Evolutionary conservation across 2,888 invertebrate genomes (phyloP), one percentile per base, ranked within the genome.

Genomic region (Orthonychiurus folsomi): DNA sequence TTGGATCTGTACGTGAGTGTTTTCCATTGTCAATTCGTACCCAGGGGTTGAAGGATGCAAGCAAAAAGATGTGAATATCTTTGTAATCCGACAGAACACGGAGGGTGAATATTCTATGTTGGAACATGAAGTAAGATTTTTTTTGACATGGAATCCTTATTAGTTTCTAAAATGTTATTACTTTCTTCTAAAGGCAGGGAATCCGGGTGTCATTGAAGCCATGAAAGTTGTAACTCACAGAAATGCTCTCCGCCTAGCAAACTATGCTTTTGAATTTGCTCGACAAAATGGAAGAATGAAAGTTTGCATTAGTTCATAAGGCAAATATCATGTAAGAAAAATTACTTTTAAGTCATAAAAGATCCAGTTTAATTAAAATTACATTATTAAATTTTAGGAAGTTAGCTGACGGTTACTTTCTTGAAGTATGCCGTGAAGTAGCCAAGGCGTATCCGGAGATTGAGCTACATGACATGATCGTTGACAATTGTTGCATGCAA

Each of bases 401-500:
- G 80, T 77, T 96, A 0, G 93, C 94, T 0, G 97, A 99, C 78
- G 97, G 97, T 0, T 81, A 97, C 18, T 99, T 99, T 77, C 78
- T 99, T 75, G 89, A 94, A 75, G 90, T 89, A 0, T 89, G 93
- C 0, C 82, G 84, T 9, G 82, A 85, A 63, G 83, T 97, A 60
- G 88, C 94, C 28, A 85, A 90, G 75, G 88, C 93, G 61, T 97
- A 93, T 77, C 95, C 96, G 0, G 86, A 91, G 15, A 86, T 95
- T 62, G 83, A 88, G 73, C 90, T 89, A 76, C 86, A 89, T 71
- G 87, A 92, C 73, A 93, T 93, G 93, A 99, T 99, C 77, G 94
- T 99, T 63, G 97, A 99, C 78, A 99, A 97, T 78, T 93, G 93
- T 74, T 95, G 94, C 76, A 96, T 96, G 96, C 95, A 95, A 76